Conservation (phyloP, 92 coral and sea anemone species). For the Porites cylindrica region DNA sequence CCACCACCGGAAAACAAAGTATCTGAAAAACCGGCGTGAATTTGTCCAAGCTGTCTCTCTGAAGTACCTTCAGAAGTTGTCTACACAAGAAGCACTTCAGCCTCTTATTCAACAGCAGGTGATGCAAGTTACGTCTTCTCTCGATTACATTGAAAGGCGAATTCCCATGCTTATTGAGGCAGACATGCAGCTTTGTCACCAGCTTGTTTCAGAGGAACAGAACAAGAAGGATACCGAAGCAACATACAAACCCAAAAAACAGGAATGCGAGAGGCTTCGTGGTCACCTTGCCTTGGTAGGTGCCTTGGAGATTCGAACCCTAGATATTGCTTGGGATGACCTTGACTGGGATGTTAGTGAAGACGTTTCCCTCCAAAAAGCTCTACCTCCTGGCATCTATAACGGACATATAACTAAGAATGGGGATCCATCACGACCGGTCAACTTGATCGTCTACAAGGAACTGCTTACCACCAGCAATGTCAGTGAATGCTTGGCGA, state of each 20-base stretch:
- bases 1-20: background rate
- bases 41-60: background rate
- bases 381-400: conserved; percentile 26
- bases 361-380: background rate
- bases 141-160: background rate
- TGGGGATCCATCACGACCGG: background rate
- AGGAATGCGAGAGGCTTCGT: conserved; percentile 15
- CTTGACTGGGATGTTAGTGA: conserved; percentile 39
- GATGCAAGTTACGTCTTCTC: background rate
- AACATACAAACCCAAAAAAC: conserved; percentile 17
- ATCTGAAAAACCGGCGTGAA: conserved; percentile 23
- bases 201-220: conserved; percentile 1
- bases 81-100: background rate
- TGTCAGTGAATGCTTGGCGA: background rate
- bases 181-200: conserved; percentile 6
- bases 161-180: conserved; percentile 44
- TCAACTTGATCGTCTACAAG: conserved; percentile 30
- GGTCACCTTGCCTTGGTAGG: conserved; percentile 15
- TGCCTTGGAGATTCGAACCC: background rate
- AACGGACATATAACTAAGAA: conserved; percentile 24
- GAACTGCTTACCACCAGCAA: conserved; percentile 4
- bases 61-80: conserved; percentile 10
- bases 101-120: conserved; percentile 23
- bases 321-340: conserved; percentile 23
- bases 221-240: conserved; percentile 20